Conservation (phyloP, 1,140 invertebrate genomes). For the Drosophila lowei region DNA sequence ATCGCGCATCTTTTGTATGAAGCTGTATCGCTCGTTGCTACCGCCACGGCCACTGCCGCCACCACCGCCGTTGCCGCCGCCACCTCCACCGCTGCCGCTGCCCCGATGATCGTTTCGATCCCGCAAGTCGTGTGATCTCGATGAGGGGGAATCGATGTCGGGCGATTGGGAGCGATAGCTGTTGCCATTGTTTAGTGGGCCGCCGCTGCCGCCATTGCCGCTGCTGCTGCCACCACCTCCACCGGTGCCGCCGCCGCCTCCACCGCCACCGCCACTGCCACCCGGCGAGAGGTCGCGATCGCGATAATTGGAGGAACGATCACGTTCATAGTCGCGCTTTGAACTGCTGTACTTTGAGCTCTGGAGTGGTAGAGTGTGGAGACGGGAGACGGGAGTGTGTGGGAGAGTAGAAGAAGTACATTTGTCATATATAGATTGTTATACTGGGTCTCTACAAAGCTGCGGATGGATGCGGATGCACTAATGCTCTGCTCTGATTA, state of each 20-base stretch:
- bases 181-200: constrained; percentile 89
- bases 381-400: too few species aligned
- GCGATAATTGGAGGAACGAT: constrained; percentile 81
- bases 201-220: constrained; percentile 84
- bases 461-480: too few species aligned
- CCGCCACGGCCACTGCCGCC: constrained; percentile 84
- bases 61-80: constrained; percentile 84
- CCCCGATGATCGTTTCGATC: constrained; percentile 85
- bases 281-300: constrained; percentile 85
- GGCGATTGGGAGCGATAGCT: constrained; percentile 89
- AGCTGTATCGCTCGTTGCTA: constrained; percentile 84
- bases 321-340: constrained; percentile 83
- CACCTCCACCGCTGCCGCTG: constrained; percentile 52
- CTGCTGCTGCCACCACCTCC: constrained; percentile 88
- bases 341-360: constrained; percentile 90
- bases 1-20: constrained; percentile 91
- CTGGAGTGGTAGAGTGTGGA: constrained; percentile 78
- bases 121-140: constrained; percentile 84
- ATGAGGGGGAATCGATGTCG: constrained; percentile 86
- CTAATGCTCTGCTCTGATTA: too few species aligned
- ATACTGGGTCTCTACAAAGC: too few species aligned
- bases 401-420: too few species aligned
- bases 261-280: constrained; percentile 85
- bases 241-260: constrained; percentile 87
- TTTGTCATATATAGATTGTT: too few species aligned